phyloP scores from a whole-genome alignment of 2,888 invertebrate species.

The Oegoconia quadripuncta region DNA sequence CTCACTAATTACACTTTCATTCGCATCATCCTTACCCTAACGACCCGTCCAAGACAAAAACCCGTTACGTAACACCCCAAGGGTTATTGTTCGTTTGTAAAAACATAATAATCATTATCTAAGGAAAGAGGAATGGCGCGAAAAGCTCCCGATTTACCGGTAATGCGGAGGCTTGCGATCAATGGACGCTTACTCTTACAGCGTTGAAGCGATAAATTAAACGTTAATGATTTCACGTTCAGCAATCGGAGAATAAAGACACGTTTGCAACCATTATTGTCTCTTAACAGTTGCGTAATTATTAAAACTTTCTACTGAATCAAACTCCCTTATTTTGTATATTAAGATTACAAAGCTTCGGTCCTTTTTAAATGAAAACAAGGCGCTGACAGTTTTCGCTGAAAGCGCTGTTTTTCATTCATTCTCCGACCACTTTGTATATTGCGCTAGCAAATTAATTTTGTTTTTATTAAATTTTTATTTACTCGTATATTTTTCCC shows the following conservation, averaged over 20 bases:
- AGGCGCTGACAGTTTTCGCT: constrained; percentile 1
- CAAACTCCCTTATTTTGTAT: no score
- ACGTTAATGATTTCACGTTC: no score
- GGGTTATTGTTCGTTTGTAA: neutral
- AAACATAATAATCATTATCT: constrained; percentile 17
- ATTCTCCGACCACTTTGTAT: neutral
- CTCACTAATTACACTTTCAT: no score
- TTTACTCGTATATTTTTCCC: no score
- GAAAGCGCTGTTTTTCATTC: constrained; percentile 5
- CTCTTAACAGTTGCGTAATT: neutral
- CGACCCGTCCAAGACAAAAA: no score
- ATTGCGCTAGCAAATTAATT: no score
- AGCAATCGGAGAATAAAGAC: neutral
- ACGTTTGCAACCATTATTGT: neutral
- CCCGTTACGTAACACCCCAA: neutral
- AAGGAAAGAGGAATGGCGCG: constrained; percentile 22
- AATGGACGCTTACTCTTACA: constrained; percentile 26
- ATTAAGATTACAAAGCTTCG: no score
- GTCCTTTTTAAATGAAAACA: no score
- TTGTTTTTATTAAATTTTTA: no score
- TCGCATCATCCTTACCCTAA: no score
- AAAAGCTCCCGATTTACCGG: constrained; percentile 29
- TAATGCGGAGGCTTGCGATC: constrained; percentile 24
- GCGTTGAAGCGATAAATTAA: constrained; percentile 24
- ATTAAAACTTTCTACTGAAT: constrained; percentile 1